Evolutionary conservation across 2,113 vertebrate species (phyloP).

Genomic region (Dasyprocta punctata): DNA sequence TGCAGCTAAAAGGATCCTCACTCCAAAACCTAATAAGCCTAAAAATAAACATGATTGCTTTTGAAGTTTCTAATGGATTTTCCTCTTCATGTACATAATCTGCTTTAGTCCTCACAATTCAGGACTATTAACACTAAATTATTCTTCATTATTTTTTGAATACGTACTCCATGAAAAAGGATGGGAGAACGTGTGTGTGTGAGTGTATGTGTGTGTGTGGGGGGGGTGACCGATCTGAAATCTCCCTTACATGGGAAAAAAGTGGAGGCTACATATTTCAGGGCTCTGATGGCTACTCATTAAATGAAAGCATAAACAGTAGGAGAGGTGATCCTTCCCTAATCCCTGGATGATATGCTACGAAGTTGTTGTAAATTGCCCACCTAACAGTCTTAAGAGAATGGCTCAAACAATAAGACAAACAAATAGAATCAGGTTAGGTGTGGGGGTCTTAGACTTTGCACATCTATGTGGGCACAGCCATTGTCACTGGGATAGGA

Average conservation of each 20-base stretch:
- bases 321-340: background rate
- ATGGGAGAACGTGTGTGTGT: no score
- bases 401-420: background rate
- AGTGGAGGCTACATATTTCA: background rate
- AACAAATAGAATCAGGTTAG: background rate
- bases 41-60: background rate
- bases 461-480: background rate
- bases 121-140: background rate
- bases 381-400: background rate
- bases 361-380: background rate
- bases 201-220: no score
- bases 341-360: background rate
- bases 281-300: background rate
- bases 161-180: background rate
- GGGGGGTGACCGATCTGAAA: background rate
- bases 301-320: background rate
- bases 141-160: background rate
- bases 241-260: background rate
- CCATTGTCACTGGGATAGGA: background rate
- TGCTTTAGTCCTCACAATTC: background rate
- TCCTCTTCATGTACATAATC: background rate
- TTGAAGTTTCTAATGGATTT: background rate
- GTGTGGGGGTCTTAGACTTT: background rate
- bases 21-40: background rate
- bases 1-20: slow-evolving; percentile 8